These are phyloP conservation scores for Blomia tropicalis DNA, from an alignment of 2,888 invertebrate species.

Conservation along the genomic window DNA sequence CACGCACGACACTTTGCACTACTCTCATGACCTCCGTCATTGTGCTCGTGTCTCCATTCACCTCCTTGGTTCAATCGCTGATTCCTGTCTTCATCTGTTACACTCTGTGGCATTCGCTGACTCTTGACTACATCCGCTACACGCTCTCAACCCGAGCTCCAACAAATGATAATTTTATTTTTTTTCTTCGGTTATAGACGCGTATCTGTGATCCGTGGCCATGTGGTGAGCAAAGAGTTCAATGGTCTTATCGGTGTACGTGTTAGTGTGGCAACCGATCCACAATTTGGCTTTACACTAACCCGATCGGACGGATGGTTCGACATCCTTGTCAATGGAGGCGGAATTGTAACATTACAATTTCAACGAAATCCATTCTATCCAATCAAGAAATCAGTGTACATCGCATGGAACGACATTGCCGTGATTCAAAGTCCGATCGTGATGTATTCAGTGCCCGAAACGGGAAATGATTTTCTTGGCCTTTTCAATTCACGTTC, in stretches of 20 bases:
- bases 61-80: no score
- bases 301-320: conserved; percentile 48
- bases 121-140: no score
- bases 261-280: conserved; percentile 79
- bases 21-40: no score
- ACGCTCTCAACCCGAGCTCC: no score
- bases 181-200: conserved; percentile 49
- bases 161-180: background rate
- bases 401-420: conserved; percentile 91
- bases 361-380: conserved; percentile 82
- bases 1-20: no score
- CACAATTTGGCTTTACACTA: conserved; percentile 77
- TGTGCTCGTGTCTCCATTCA: no score
- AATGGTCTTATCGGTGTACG: conserved; percentile 87
- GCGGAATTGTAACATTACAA: conserved; percentile 82
- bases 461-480: background rate
- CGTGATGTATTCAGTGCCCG: conserved; percentile 45
- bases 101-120: background rate
- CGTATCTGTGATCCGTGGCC: conserved; percentile 87
- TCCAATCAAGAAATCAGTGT: conserved; percentile 67
- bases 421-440: conserved; percentile 70
- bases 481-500: conserved; percentile 16
- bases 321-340: conserved; percentile 96
- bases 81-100: no score
- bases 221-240: conserved; percentile 74